These are phyloP conservation scores for Copsychus sechellarum DNA, from an alignment of 2,113 vertebrate species.

Conservation along the genomic window DNA sequence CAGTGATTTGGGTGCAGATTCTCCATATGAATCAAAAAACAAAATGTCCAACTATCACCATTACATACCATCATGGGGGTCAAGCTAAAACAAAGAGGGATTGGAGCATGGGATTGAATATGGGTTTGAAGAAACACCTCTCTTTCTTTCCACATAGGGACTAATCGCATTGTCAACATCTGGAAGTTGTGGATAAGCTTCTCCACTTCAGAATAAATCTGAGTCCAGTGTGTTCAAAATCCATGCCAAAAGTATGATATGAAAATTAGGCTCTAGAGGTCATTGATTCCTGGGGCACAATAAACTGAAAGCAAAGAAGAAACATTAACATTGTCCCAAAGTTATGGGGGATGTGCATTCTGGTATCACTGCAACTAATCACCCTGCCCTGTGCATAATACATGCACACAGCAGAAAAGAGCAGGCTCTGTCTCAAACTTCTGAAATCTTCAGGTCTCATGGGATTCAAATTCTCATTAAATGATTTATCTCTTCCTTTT, in stretches of 20 bases:
- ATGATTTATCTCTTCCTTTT: not conserved
- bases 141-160: not conserved
- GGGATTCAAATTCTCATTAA: not conserved
- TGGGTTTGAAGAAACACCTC: slow-evolving; percentile 23
- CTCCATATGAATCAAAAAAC: slow-evolving; percentile 31
- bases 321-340: not conserved
- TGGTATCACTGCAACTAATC: not conserved
- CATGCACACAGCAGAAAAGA: not conserved
- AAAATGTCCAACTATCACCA: slow-evolving; percentile 52
- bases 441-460: not conserved
- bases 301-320: not conserved
- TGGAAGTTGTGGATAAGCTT: slow-evolving; percentile 15
- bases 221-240: not conserved
- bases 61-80: slow-evolving; percentile 29
- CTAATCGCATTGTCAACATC: slow-evolving; percentile 9
- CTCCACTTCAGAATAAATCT: not conserved
- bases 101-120: slow-evolving; percentile 7
- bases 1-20: slow-evolving; percentile 51
- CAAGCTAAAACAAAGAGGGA: slow-evolving; percentile 60
- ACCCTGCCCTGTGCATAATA: not conserved
- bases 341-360: not conserved
- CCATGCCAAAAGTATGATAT: not conserved
- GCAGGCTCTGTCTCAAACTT: not conserved
- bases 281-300: not conserved
- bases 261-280: not conserved